Percentiles rank a stretch among this genome's conserved stretches.
These are phyloP conservation scores for Oxyura jamaicensis DNA, from an alignment of 2,113 vertebrate species.

Conservation along the genomic window DNA sequence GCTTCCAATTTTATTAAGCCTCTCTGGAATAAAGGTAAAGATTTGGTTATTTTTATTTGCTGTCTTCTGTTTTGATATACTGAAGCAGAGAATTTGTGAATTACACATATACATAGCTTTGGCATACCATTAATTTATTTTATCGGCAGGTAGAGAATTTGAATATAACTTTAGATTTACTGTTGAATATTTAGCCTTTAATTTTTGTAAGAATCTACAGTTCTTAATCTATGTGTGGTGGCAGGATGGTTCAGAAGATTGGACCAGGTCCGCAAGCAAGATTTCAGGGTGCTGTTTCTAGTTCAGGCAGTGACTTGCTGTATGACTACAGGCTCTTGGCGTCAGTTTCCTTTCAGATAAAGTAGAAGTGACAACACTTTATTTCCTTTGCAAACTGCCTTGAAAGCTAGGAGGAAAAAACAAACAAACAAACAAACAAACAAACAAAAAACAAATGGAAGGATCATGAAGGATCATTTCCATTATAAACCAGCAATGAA, in stretches of 20 bases:
- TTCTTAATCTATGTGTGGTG: neutral
- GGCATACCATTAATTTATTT: neutral
- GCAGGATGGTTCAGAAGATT: neutral
- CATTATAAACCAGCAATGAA: neutral
- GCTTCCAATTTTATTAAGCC: neutral
- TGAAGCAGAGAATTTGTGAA: neutral
- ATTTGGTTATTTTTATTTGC: neutral
- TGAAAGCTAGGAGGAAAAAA: neutral
- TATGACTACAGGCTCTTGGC: neutral
- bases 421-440: no score
- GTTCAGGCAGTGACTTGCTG: neutral
- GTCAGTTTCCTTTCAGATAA: slow-evolving; percentile 1
- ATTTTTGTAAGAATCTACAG: neutral
- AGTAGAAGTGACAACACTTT: neutral
- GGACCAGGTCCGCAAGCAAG: neutral
- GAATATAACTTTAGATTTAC: neutral
- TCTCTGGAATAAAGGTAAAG: neutral
- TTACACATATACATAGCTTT: neutral
- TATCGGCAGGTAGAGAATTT: neutral
- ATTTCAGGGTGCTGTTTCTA: slow-evolving; percentile 4
- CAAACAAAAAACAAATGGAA: neutral
- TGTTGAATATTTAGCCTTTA: neutral
- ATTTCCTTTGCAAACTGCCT: neutral
- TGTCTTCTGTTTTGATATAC: neutral
- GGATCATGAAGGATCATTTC: neutral